Percentiles rank a stretch among this genome's conserved stretches.
phyloP scores from a whole-genome alignment of 2,113 vertebrate species.

The Colossoma macropomum region DNA sequence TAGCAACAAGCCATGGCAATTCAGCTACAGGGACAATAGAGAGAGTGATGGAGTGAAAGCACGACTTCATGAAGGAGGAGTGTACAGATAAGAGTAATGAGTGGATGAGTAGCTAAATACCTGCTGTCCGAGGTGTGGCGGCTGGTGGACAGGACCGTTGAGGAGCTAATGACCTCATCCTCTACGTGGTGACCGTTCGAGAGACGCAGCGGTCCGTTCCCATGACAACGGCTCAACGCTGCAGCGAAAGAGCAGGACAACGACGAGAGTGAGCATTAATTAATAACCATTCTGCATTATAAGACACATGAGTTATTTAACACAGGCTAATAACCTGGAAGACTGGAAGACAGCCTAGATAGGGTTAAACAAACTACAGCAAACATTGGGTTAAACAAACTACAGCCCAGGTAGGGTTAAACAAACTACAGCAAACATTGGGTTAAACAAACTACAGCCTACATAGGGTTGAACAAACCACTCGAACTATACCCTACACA shows the following conservation, averaged over 20 bases:
- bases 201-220: slow-evolving; percentile 68
- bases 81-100: neutral
- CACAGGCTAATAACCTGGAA: too few species aligned
- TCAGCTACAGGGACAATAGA: too few species aligned
- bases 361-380: too few species aligned
- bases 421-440: neutral
- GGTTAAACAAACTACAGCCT: neutral
- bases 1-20: too few species aligned
- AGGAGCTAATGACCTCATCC: slow-evolving; percentile 76
- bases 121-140: slow-evolving; percentile 69
- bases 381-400: neutral
- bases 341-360: too few species aligned
- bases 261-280: neutral
- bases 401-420: too few species aligned
- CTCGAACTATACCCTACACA: neutral
- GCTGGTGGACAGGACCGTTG: slow-evolving; percentile 68
- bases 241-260: neutral
- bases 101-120: slow-evolving; percentile 52
- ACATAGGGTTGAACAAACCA: neutral
- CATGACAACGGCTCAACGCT: slow-evolving; percentile 76
- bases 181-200: slow-evolving; percentile 76
- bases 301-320: neutral
- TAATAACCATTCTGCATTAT: neutral
- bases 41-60: neutral
- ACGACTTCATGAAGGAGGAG: neutral